phyloP scores from a whole-genome alignment of 2,797 vertebrate species.

The Sorex maritimensis region DNA sequence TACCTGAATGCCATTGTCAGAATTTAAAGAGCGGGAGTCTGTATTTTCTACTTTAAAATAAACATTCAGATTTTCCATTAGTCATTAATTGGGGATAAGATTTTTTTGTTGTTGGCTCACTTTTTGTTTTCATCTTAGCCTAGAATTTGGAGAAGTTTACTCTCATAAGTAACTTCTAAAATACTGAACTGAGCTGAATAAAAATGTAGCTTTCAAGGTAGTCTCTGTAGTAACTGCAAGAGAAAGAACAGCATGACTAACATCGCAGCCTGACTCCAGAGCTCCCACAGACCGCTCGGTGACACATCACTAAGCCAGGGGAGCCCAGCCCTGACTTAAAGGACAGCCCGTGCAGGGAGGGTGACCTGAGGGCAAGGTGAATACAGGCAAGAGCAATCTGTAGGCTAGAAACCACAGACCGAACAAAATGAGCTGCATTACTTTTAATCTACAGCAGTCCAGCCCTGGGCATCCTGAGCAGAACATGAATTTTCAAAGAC shows the following conservation, averaged over 20 bases:
- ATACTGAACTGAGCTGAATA: neutral
- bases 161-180: neutral
- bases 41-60: constrained; percentile 44
- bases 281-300: neutral
- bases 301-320: neutral
- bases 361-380: neutral
- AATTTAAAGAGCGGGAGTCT: constrained; percentile 18
- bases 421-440: too few species aligned
- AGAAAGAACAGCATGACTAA: neutral
- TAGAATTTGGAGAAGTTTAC: neutral
- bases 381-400: too few species aligned
- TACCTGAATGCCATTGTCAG: neutral
- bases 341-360: neutral
- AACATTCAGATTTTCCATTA: neutral
- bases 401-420: neutral
- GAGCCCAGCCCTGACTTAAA: neutral
- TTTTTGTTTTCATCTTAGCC: neutral
- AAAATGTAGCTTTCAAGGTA: neutral
- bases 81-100: constrained; percentile 23
- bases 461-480: neutral
- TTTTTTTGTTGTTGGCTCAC: neutral
- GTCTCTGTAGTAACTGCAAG: neutral
- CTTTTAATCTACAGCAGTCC: too few species aligned
- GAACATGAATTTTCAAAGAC: constrained; percentile 36
- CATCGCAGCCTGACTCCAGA: neutral